Evolutionary conservation across 2,113 vertebrate genomes (phyloP).

Genomic region (Percopsis transmontana): DNA sequence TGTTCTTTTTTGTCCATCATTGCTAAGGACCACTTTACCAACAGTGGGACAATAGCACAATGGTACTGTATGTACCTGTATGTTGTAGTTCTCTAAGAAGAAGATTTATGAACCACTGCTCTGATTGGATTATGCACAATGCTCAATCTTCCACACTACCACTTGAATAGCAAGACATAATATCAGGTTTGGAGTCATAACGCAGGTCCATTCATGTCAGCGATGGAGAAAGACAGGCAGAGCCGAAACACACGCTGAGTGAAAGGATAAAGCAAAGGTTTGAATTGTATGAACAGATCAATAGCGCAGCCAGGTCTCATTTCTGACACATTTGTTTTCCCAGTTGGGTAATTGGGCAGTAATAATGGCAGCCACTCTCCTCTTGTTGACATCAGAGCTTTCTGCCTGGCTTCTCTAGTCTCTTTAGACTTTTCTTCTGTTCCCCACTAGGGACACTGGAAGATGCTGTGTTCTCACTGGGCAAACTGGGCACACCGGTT

Average conservation of each 20-base stretch:
- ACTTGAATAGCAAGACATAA: too few species aligned
- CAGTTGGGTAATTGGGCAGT: slow-evolving; percentile 50
- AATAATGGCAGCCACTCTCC: slow-evolving; percentile 27
- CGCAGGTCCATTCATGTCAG: background rate
- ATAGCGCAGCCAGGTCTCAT: slow-evolving; percentile 47
- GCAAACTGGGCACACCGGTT: too few species aligned
- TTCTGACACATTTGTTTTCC: slow-evolving; percentile 55
- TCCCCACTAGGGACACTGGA: background rate
- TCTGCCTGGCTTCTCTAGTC: background rate
- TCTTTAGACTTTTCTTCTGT: background rate
- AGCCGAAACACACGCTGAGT: slow-evolving; percentile 25
- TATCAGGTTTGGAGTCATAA: too few species aligned
- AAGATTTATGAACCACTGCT: too few species aligned
- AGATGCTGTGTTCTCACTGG: background rate
- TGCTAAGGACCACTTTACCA: too few species aligned
- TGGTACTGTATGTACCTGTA: too few species aligned
- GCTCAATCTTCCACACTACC: too few species aligned
- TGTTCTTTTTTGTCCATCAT: too few species aligned
- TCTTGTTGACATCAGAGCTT: slow-evolving; percentile 21
- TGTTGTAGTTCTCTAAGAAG: too few species aligned
- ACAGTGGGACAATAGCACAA: too few species aligned
- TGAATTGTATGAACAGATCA: slow-evolving; percentile 57
- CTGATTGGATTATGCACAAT: too few species aligned
- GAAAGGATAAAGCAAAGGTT: slow-evolving; percentile 10
- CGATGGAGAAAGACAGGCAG: background rate